A percentile compares a stretch with the other conserved stretches of the same genome.
Evolutionary conservation across 2,797 vertebrate genomes (phyloP).

Genomic region (Hemitrygon akajei): DNA sequence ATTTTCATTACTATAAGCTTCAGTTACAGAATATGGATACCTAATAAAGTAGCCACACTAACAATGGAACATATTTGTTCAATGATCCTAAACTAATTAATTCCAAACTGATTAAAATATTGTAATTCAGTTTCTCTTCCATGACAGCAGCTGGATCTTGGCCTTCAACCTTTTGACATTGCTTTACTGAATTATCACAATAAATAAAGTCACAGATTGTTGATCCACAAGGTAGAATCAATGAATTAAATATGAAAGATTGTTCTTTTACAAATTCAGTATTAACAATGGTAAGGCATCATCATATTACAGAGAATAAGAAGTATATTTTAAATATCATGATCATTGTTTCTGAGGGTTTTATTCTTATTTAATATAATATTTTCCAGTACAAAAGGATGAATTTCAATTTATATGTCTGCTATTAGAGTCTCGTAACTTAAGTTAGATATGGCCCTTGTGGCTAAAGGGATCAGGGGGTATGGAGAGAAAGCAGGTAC

Average conservation of each 20-base stretch:
- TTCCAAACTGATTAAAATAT: neutral
- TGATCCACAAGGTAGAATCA: no score
- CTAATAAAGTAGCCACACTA: neutral
- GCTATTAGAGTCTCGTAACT: neutral
- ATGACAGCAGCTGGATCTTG: neutral
- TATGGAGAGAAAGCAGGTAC: no score
- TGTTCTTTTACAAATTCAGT: no score
- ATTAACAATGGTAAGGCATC: neutral
- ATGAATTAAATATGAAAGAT: neutral
- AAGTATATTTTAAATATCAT: neutral
- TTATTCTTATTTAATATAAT: neutral
- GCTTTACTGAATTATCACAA: neutral
- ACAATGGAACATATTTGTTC: neutral
- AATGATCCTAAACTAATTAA: constrained; percentile 9
- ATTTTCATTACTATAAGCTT: neutral
- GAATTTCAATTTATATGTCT: neutral
- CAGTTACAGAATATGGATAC: constrained; percentile 1
- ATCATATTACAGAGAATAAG: neutral
- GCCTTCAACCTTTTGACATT: neutral
- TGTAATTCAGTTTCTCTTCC: neutral
- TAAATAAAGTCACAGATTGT: neutral
- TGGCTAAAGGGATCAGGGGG: no score
- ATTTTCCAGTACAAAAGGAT: neutral
- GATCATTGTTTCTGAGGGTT: neutral
- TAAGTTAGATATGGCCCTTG: no score